Base-by-base conservation (phyloP, 2,888 invertebrate species). In the Galerucella calmariensis region DNA sequence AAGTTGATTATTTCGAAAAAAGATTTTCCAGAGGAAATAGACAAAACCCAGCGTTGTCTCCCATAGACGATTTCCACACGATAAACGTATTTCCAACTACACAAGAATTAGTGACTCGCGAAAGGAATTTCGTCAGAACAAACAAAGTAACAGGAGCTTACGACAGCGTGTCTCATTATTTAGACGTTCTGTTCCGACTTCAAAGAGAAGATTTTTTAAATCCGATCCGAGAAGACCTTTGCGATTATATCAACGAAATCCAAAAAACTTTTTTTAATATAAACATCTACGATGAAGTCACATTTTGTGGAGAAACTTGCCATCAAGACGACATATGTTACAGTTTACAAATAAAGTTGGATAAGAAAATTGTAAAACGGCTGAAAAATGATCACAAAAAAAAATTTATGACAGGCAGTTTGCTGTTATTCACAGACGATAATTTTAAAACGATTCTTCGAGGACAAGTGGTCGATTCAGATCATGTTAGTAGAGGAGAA, bases 121-220 rank as follows among this genome's bases (percentile, higher is more conserved):
- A 81, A 16, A 76, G 81, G 10, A 86, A 88, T 0, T 91, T 89
- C 82, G 80, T 92, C 16, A 86, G 90, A n/a, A 89, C 90, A 0
- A 93, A 92, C 82, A 90, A 92, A 70, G 85, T 90, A 0, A 85
- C 90, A 62, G 94, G 93, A 20, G 88, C 89, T 0, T 95, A 94
- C 84, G 83, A 88, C 0, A 89, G 89, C 82, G 88, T 92, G 1
- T 89, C 92, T 65, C 92, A 95, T 82, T 97, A 97, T 84, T 87
- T 97, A 24, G 93, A 94, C 80, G 88, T 92, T n/a, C 95, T 95
- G 80, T 95, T 94, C 83, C 90, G 93, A 59, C 88, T 96, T 46
- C 84, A 96, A 67, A 88, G 94, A 46, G 95, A 96, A 88, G 96
- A 96, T 86, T 95, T 94, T 83, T 89, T 94, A 56, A 89, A 90